phyloP scores from a whole-genome alignment of 2,797 vertebrate genomes.

The Zalophus californianus region DNA sequence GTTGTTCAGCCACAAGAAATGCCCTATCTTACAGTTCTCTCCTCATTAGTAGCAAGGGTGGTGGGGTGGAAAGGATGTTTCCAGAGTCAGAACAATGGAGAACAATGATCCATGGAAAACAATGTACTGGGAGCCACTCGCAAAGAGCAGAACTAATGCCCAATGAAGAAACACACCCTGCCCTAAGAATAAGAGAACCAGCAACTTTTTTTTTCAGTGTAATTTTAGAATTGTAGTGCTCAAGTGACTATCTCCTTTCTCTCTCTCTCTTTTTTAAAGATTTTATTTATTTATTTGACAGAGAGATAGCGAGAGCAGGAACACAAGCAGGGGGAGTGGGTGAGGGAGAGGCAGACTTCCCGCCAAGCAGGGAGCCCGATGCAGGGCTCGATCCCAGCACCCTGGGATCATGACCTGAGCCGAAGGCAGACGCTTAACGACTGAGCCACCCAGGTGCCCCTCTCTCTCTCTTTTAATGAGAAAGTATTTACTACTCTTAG shows the following conservation, averaged over 20 bases:
- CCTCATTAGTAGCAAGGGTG: not conserved
- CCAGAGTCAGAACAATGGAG: not conserved
- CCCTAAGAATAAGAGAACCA: not conserved
- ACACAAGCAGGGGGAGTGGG: no score
- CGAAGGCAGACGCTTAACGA: no score
- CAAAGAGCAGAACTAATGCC: not conserved
- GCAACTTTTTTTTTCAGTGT: not conserved
- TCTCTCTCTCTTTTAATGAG: not conserved
- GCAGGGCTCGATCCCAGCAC: no score
- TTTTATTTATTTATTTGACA: no score
- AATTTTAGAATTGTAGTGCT: not conserved
- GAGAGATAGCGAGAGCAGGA: no score
- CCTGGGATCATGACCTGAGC: no score
- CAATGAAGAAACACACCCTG: not conserved
- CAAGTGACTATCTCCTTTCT: not conserved
- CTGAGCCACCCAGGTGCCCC: no score
- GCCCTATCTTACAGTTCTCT: not conserved
- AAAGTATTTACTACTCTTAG: not conserved
- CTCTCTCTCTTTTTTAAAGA: not conserved
- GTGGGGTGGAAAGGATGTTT: not conserved
- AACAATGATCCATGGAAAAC: not conserved
- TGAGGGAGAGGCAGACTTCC: no score
- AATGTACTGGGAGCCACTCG: not conserved
- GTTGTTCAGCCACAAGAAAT: not conserved
- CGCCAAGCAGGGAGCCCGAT: no score